A percentile compares a stretch with the other conserved stretches of the same genome.
Evolutionary conservation across 2,113 vertebrate genomes (phyloP).

Genomic region (Paramisgurnus dabryanus): DNA sequence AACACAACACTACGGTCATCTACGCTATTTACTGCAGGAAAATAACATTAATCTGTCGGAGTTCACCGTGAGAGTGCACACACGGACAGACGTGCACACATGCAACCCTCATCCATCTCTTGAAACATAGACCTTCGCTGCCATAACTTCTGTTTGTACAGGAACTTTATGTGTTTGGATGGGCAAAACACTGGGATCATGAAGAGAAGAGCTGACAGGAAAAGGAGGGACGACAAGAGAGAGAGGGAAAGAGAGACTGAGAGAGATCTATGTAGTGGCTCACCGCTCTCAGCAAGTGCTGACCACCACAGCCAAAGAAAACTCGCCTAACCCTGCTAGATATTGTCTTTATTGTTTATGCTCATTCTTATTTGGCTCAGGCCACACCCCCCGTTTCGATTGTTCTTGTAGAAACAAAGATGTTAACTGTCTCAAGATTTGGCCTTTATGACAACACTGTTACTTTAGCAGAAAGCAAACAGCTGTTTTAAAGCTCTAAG

Average conservation of each 20-base stretch:
- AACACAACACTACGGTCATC: slow-evolving; percentile 12
- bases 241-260: not conserved
- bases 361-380: slow-evolving; percentile 5
- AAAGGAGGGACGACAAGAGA: not conserved
- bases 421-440: slow-evolving; percentile 24
- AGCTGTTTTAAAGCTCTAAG: slow-evolving; percentile 24
- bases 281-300: slow-evolving; percentile 47
- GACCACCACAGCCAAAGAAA: slow-evolving; percentile 44
- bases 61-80: slow-evolving; percentile 26
- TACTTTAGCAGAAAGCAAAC: slow-evolving; percentile 36
- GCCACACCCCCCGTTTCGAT: slow-evolving; percentile 3
- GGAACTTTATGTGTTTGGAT: slow-evolving; percentile 42
- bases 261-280: slow-evolving; percentile 33
- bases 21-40: slow-evolving; percentile 33
- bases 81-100: slow-evolving; percentile 32
- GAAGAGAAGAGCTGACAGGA: slow-evolving; percentile 31
- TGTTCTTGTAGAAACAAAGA: slow-evolving; percentile 33
- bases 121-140: slow-evolving; percentile 13
- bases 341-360: slow-evolving; percentile 22
- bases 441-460: slow-evolving; percentile 30
- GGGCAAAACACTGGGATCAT: slow-evolving; percentile 29
- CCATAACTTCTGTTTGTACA: slow-evolving; percentile 31
- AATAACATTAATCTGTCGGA: slow-evolving; percentile 42
- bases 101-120: slow-evolving; percentile 27
- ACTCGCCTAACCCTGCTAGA: slow-evolving; percentile 31